Base-by-base conservation (phyloP, 2,113 vertebrate species). In the Crotophaga sulcirostris region DNA sequence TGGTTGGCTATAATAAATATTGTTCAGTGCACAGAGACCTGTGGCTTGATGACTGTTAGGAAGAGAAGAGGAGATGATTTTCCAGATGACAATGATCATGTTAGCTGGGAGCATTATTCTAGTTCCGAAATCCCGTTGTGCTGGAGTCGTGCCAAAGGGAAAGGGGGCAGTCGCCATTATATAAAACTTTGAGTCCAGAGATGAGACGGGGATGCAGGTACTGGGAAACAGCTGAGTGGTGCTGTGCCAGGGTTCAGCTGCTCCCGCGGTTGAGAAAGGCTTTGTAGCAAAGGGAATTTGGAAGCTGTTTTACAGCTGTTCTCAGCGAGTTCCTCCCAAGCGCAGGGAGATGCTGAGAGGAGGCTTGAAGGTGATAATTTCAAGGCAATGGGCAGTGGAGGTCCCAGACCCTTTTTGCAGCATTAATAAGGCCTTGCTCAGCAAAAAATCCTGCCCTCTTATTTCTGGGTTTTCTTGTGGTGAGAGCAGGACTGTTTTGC, bases 221-320 rank as follows among this genome's bases (percentile, higher is more conserved):
- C 55, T 72, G 88, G 94, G 95, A 94, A 95, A 92, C 74, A 92
- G 80, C 73, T 84, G 79, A 74, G 29, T 16, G 52, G 64, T 31
- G 59, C 56, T 95, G 40, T 84, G 80, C 76, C 3, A 31, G 2
- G 60, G 62, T 91, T 87, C 87, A 94, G 84, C 93, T 94, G 93
- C 81, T 95, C 76, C 54, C 83, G 51, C 14, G 1, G 74, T 89
- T 77, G 52, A 94, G 38, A 77, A 84, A 81, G 34, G 42, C 89
- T 28, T 67, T 56, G 40, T 56, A 89, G 73, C 64, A 70, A 86
- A 78, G 44, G 28, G 80, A 89, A 64, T 68, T 64, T 84, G 80
- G 69, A 87, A 92, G 87, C 84, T 82, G 49, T 51, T 89, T 94
- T 87, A 40, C 84, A 95, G 84, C 87, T 95, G 93, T 79, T 94